Conservation (phyloP, 1,140 invertebrate species). For the Periplaneta americana region DNA sequence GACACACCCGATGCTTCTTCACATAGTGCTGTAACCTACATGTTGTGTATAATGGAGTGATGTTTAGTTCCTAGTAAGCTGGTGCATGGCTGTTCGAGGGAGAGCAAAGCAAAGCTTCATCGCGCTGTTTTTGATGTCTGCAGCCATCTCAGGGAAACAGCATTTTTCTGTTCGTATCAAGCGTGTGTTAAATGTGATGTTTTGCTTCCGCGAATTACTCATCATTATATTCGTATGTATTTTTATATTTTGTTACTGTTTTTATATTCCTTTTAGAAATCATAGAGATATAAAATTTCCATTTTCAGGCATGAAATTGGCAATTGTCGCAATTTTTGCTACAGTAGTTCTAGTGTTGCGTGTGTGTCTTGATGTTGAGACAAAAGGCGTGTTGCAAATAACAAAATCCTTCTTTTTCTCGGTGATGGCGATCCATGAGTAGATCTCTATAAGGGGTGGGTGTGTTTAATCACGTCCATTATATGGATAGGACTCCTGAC, state of each 20-base stretch:
- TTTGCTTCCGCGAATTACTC: background rate
- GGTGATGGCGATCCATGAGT: slow-evolving; percentile 16
- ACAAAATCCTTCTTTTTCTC: background rate
- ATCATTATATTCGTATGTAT: background rate
- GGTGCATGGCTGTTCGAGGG: background rate
- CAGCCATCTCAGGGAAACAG: background rate
- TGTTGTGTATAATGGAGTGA: no score
- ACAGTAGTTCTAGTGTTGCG: no score
- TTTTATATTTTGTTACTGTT: background rate
- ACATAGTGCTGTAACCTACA: no score
- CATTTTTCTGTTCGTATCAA: background rate
- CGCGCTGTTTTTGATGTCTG: background rate
- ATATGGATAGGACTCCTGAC: slow-evolving; percentile 91
- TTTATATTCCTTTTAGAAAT: background rate
- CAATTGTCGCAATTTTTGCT: background rate
- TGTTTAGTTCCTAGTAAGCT: background rate
- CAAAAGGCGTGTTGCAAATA: background rate
- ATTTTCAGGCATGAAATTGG: background rate
- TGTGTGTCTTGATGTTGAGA: background rate
- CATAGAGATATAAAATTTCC: background rate
- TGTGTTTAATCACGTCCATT: slow-evolving; percentile 91
- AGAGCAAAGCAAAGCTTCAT: background rate
- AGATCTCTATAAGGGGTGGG: slow-evolving; percentile 83
- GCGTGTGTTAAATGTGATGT: background rate
- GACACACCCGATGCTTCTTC: no score